Evolutionary conservation across 53 echinoderm and acorn worm species (phyloP), one percentile per base, ranked within the genome.

Genomic region (Holothuria leucospilota): DNA sequence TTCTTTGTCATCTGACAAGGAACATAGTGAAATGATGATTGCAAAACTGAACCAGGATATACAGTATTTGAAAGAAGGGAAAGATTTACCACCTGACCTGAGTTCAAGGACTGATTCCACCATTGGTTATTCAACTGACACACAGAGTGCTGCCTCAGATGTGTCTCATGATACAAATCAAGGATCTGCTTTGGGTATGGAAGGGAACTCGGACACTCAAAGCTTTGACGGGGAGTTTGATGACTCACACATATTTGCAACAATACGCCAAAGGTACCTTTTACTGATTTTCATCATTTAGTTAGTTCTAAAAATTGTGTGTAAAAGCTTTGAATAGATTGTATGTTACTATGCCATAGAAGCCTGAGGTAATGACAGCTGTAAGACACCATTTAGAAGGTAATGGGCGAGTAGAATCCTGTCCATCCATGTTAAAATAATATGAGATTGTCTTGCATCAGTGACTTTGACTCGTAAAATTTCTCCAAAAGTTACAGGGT

Each of bases 191-290:
- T 20, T 56, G 7, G 59, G 80, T 34, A 39, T 83, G 41, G 83
- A 86, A 77, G 93, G 91, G 62, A 91, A 89, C 72, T 96, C 94
- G 5, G 94, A 93, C 80, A 88, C 86, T n/a, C 87, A 89, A 70
- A 97, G 98, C 82, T 97, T 97, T 87, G 98, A 97, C 40, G 98
- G 98, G 53, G 98, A 97, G 86, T 97, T 82, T 79, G 98, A 97
- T 80, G 98, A 97, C 72, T 97, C 98, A 25, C 89, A 93, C 68
- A 95, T 97, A 87, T 97, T 97, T 88, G 88, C 93, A 65, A 90
- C 90, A 24, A 95, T 97, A 51, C 93, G 93, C 73, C 87, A 93
- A 39, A 97, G 88, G 98, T 94, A 70, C 69, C 67, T 41, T 24
- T 49, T 13, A 30, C 5, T 82, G 67, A 34, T 15, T 7, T 46